Base-by-base conservation (phyloP, 2,888 invertebrate genomes). In the Heteromyza rotundicornis region DNA sequence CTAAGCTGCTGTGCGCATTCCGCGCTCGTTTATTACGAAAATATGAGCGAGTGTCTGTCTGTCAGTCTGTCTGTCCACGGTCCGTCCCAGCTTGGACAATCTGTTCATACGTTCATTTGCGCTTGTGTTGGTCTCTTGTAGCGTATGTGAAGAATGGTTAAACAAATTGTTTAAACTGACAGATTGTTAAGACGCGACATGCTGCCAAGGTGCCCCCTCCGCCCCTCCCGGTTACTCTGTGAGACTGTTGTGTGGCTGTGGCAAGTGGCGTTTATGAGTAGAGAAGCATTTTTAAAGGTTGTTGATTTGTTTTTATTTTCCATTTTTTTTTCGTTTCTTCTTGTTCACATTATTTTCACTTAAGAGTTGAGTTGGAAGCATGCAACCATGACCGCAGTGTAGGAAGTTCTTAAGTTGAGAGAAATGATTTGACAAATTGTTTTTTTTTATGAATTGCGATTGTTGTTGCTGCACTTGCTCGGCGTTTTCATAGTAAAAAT, bases 91-190 rank as follows among this genome's bases (percentile, higher is more conserved):
- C 32, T 32, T 32, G 32, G 7, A 32, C n/a, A n/a, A n/a, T n/a
- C 27, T 27, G 27, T 27, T 27, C 10, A 10, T 27, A 27, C 5
- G 27, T 27, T 27, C 27, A 27, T 27, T 27, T 27, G 27, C 27
- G 27, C 27, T 27, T 27, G 27, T 7, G 27, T 10, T 27, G 27
- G 8, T 14, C 40, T 7, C 40, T n/a, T 17, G 7, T 17, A 16
- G n/a, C 10, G 40, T 40, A 55, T 40, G 60, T 40, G 36, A 70
- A 69, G 70, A 74, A 75, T 75, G 68, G 70, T 68, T 70, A 74
- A 77, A 76, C 73, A 76, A 76, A 77, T 77, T 76, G 77, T 73
- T 74, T 68, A 74, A 72, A 70, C 74, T 75, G 75, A 75, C 76
- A 76, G 75, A 70, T 72, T 71, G 67, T 69, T 67, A 62, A 66